Evolutionary conservation across 2,113 vertebrate species (phyloP).

Genomic region (Cacatua alba): DNA sequence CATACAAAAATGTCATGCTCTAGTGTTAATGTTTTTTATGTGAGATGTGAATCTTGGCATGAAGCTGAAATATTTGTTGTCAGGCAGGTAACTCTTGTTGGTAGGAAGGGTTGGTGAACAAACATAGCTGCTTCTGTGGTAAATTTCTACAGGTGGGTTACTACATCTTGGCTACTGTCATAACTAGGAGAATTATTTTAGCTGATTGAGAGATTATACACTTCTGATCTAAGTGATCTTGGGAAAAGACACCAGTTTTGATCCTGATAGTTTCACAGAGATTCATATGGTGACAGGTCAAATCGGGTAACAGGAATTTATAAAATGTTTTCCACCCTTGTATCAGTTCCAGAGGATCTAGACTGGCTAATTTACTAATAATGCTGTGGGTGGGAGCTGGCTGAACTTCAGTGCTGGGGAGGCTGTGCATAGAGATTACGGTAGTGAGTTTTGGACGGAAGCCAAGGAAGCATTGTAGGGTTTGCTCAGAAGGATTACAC

Average conservation of each 20-base stretch:
- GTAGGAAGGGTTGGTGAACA: background rate
- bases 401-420: background rate
- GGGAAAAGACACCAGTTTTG: background rate
- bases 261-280: background rate
- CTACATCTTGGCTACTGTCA: fast-evolving
- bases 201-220: background rate
- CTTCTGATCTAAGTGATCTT: background rate
- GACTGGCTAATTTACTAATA: background rate
- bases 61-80: background rate
- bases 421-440: background rate
- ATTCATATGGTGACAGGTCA: background rate
- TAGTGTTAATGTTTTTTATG: background rate
- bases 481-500: background rate
- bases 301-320: background rate
- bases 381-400: background rate
- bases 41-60: background rate
- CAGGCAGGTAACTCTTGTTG: background rate
- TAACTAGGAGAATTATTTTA: background rate
- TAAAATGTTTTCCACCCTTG: fast-evolving
- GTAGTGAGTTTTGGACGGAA: background rate
- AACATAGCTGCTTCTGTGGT: background rate
- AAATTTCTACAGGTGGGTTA: background rate
- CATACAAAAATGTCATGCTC: background rate
- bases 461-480: background rate
- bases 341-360: background rate